Evolutionary conservation across 2,113 vertebrate genomes (phyloP), one percentile per base, ranked within the genome.

Genomic region (Stercorarius parasiticus): DNA sequence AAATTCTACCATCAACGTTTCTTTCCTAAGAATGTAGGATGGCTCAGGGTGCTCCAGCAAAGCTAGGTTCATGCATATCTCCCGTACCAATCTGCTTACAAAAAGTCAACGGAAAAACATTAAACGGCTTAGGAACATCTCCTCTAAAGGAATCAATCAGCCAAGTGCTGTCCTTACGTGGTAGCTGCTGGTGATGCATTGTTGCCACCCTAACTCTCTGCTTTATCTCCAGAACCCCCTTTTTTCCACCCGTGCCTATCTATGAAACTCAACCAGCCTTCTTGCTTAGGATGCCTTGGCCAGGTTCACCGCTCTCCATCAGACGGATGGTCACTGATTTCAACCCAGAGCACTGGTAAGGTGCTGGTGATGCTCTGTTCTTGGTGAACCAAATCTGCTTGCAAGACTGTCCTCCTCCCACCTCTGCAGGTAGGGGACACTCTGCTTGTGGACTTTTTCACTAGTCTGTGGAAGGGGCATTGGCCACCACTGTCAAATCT

Each of bases 251-350:
- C 5, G 2, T 82, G 45, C 15, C 30, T 72, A 19, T 21, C 26
- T 53, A 11, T 4, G 14, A 71, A 91, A 86, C 81, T 64, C 70
- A 67, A 23, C 9, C 66, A 85, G 15, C 12, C 38, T 86, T 36
- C 56, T 74, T 42, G 52, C 25, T 32, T 21, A 55, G 22, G 17
- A 23, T 45, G 69, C 18, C 66, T 77, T 45, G 71, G 26, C n/a
- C 5, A 0, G 10, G 30, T 49, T 82, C 58, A 4, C 0, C 0
- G 0, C 23, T 17, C 43, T 0, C 0, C 23, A 34, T 32, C 29
- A 55, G 32, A 71, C 22, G 22, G n/a, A 5, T 2, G 3, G 25
- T 42, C 17, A 29, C 34, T 61, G 45, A 19, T 70, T 82, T 74
- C 38, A 74, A 69, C 15, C 29, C 42, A 81, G n/a, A 80, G 21